Conservation (phyloP, 92 coral and sea anemone genomes). For the Siderastrea radians region DNA sequence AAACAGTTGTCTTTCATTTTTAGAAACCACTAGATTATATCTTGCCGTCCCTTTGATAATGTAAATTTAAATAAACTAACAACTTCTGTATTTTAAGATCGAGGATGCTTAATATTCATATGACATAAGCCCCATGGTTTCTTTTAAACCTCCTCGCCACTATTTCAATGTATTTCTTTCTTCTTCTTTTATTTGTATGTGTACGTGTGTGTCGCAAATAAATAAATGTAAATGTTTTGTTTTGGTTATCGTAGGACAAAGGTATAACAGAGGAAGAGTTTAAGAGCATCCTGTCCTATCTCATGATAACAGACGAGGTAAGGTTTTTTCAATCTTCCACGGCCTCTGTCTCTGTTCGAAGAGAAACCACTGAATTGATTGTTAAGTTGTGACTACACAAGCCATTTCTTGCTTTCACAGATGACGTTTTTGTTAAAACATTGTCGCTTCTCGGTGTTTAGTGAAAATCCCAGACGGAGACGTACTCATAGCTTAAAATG, state of each 20-base stretch:
- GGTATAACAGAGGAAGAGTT: constrained; percentile 97
- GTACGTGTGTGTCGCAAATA: not conserved
- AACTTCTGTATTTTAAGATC: no score
- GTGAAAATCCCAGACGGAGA: no score
- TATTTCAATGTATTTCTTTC: no score
- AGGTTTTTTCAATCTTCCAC: not conserved
- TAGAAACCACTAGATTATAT: no score
- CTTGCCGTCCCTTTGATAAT: no score
- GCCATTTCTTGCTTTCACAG: not conserved
- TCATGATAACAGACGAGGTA: constrained; percentile 91
- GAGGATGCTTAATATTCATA: no score
- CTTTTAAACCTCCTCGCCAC: not conserved
- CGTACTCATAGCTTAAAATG: no score
- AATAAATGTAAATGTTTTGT: not conserved
- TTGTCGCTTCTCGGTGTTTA: no score
- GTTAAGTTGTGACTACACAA: not conserved
- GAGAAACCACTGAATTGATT: not conserved
- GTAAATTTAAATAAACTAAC: no score
- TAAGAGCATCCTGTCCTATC: constrained; percentile 89
- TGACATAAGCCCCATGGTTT: not conserved
- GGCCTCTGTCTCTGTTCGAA: no score
- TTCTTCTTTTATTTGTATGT: not conserved
- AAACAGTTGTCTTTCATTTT: no score
- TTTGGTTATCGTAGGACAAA: constrained; percentile 72
- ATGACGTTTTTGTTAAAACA: no score